Conservation (phyloP, 2,113 vertebrate genomes). For the Scolopax mira region DNA sequence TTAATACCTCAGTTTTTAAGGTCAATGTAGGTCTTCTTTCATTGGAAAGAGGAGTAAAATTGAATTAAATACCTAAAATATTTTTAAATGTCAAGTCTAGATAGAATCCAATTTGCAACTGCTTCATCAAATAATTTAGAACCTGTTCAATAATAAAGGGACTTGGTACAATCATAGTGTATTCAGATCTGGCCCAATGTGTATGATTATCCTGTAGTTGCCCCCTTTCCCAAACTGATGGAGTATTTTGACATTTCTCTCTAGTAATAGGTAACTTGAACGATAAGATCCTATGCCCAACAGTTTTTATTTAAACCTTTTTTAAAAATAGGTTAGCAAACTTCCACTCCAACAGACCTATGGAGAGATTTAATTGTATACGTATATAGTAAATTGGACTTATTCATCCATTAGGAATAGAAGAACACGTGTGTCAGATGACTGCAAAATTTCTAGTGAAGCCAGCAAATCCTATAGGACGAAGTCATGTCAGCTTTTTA, state of each 20-base stretch:
- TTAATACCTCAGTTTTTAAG: not conserved
- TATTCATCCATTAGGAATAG: not conserved
- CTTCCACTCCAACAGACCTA: not conserved
- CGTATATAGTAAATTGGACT: not conserved
- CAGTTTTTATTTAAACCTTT: not conserved
- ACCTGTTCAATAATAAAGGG: not conserved
- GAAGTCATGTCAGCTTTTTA: constrained; percentile 8
- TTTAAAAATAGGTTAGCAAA: not conserved
- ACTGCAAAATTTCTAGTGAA: not conserved
- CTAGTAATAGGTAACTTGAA: not conserved
- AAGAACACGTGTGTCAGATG: not conserved
- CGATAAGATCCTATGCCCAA: not conserved
- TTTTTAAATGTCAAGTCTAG: not conserved
- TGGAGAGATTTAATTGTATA: not conserved
- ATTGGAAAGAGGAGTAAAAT: not conserved
- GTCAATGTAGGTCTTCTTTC: not conserved
- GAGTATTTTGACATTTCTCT: not conserved
- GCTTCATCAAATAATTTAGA: constrained; percentile 1
- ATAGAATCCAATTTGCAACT: not conserved
- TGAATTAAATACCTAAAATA: not conserved
- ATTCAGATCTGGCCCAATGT: not conserved
- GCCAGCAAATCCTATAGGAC: not conserved
- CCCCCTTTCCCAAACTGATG: not conserved
- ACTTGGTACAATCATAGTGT: not conserved
- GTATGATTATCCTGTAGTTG: not conserved